phyloP scores from a whole-genome alignment of 2,797 vertebrate genomes.

The Cirrhinus mrigala region DNA sequence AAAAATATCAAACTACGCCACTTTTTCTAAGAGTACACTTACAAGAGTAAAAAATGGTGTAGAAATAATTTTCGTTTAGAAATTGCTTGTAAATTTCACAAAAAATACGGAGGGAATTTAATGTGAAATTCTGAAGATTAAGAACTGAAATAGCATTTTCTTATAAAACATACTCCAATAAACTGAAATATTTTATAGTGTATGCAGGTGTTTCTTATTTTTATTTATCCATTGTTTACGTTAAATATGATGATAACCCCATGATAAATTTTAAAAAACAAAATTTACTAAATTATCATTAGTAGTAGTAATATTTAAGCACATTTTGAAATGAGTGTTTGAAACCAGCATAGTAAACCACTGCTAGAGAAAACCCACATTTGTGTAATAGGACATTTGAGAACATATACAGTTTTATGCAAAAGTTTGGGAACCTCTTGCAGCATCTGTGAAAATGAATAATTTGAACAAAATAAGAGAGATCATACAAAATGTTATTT shows the following conservation, averaged over 20 bases:
- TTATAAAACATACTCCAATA: neutral
- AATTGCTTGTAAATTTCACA: too few species aligned
- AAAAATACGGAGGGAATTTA: too few species aligned
- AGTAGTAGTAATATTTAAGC: neutral
- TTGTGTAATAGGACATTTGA: neutral
- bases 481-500: too few species aligned
- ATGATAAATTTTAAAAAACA: neutral
- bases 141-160: too few species aligned
- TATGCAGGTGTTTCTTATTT: neutral
- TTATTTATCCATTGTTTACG: neutral
- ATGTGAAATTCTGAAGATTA: neutral
- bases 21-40: too few species aligned
- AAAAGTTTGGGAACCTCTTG: too few species aligned
- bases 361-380: neutral
- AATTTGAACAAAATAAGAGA: too few species aligned
- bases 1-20: neutral
- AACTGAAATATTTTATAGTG: neutral
- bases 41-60: too few species aligned
- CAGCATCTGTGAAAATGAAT: too few species aligned
- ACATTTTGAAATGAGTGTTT: neutral
- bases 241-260: neutral
- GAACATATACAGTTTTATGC: neutral
- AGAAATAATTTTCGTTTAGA: too few species aligned
- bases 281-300: neutral
- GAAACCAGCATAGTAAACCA: neutral